Base-by-base conservation (phyloP, 1,140 invertebrate genomes). In the Heliconius himera region DNA sequence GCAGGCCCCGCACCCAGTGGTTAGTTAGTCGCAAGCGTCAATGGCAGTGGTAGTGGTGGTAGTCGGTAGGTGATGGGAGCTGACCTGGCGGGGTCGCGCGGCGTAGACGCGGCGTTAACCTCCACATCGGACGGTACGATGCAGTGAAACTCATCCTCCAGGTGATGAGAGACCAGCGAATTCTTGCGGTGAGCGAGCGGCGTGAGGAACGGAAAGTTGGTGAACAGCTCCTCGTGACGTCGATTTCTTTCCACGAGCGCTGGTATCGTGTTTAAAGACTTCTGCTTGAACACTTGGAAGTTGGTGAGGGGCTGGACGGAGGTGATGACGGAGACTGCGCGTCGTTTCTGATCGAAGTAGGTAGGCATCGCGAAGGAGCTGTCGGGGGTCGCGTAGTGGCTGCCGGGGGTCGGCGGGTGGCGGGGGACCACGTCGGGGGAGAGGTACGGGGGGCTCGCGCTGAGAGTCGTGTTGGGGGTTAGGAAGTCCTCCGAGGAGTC, bases 261-360 rank as follows among this genome's bases (percentile, higher is more conserved):
- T 16, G 94, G 93, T 22, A 95, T 93, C 6, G 94, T 95, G 83
- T 92, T 95, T 3, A 95, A 87, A 18, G 94, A 95, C 83, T 94
- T 95, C 90, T 95, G 94, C 80, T 95, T 95, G 83, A 94, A 93
- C 36, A 94, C 88, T 33, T 94, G 94, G 84, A 95, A 95, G 83
- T 94, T 94, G 38, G 92, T 84, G 38, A 95, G 88, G 74, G 94
- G 94, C 74, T 91, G 82, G 9, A 93, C 92, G 49, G 90, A 90
- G 29, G 90, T 87, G n/a, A 85, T 85, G 49, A 91, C 87, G 8
- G 89, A 85, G 60, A 90, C 90, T 20, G 90, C 92, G 22, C 88
- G 88, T 72, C 83, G 87, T 83, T 94, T 95, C 80, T 86, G 89
- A 80, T 95, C 94, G 87, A 95, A 95, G 83, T 95, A 95, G 0